Evolutionary conservation across 2,113 vertebrate species (phyloP), one percentile per base, ranked within the genome.

Genomic region (Chunga burmeisteri): DNA sequence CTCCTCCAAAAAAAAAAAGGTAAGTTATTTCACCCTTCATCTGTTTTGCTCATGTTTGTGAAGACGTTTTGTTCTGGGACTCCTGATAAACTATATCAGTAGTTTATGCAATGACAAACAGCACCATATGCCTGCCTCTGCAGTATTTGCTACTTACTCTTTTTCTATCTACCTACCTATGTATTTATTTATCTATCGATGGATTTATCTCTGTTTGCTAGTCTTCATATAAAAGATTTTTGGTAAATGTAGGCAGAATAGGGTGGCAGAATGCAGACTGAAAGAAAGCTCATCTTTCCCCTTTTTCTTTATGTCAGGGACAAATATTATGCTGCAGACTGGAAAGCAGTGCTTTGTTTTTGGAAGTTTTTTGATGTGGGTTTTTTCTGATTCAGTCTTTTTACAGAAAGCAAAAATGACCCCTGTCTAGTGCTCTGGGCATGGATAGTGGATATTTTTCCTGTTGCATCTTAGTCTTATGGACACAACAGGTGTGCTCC

Each of bases 351-450:
- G 14, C 5, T 81, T 74, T 38, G 4, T 0, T 80, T 86, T 61
- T 3, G 2, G 29, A 78, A 42, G 14, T 7, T 67, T 38, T 21
- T 61, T 10, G 4, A 3, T 16, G 5, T 26, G 9, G 0, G 3
- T 34, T 38, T 34, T 26, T 55, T 36, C 32, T 50, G 22, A 61
- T 50, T 70, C 1, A 1, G 3, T 17, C 13, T 81, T 85, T 78
- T 81, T 40, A 50, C 0, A 2, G 26, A 61, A 61, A 17, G 13
- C 23, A 93, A 87, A 81, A 79, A 17, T 22, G 6, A 29, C 47
- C 10, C 13, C 7, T 38, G 42, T 32, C 30, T 30, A 42, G 12
- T 72, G 8, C 32, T 72, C 47, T 72, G 52, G 49, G 30, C 5
- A 7, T 20, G 14, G 15, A 74, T 34, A 66, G 10, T 46, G 8